Evolutionary conservation across 37 sponge, comb jelly and placozoan species (phyloP).

Genomic region (Lycopodina hypogea): DNA sequence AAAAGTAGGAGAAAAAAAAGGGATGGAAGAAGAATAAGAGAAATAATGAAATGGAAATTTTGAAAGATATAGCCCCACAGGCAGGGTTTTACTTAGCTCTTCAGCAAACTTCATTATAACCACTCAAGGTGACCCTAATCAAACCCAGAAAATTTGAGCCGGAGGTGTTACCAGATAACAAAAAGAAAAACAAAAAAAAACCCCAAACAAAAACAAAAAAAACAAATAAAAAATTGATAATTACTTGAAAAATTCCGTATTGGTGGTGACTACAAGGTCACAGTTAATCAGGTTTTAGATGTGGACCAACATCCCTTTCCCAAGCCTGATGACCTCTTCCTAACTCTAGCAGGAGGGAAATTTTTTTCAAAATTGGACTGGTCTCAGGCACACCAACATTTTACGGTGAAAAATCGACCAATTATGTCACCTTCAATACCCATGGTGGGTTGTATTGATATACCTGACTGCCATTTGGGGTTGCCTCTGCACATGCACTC

Average conservation of each 20-base stretch:
- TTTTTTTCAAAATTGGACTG: slow-evolving; percentile 33
- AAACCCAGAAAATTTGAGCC: no score
- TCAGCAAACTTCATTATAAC: no score
- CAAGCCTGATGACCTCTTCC: slow-evolving; percentile 29
- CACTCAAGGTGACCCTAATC: no score
- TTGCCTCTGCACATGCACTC: slow-evolving; percentile 19
- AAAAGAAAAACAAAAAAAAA: no score
- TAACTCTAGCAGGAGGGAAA: slow-evolving; percentile 15
- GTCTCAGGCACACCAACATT: slow-evolving; percentile 29
- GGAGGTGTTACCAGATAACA: no score
- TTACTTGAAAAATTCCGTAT: slow-evolving; percentile 23
- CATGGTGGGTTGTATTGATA: background rate
- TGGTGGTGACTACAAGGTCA: slow-evolving; percentile 55
- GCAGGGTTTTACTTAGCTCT: no score
- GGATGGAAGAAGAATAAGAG: no score
- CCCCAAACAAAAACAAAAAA: no score
- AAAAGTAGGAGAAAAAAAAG: no score
- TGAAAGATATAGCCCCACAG: no score
- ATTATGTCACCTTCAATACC: background rate
- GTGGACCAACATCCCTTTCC: slow-evolving; percentile 47
- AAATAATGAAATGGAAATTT: no score
- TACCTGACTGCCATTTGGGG: background rate
- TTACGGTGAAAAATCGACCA: background rate
- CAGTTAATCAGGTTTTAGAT: slow-evolving; percentile 37
- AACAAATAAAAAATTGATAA: no score